Conservation (phyloP, 2,113 vertebrate genomes). For the Petrocephalus microphthalmus region DNA sequence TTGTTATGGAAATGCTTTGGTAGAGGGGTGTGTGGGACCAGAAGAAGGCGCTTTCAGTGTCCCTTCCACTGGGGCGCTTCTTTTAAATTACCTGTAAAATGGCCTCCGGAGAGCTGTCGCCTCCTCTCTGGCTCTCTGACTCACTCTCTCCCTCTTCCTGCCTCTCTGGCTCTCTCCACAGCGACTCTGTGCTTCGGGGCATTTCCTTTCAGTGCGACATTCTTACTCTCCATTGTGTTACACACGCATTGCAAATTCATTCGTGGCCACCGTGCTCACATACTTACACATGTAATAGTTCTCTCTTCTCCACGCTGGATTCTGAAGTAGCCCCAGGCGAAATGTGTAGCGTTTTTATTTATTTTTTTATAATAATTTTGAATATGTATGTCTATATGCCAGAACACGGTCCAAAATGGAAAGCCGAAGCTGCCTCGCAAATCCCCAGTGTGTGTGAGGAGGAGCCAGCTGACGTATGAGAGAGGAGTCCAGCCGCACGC, state of each 20-base stretch:
- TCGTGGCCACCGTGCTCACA: not conserved
- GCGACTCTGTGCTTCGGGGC: not conserved
- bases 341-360: not conserved
- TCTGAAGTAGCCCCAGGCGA: constrained; percentile 4
- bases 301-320: not conserved
- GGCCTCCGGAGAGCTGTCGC: constrained; percentile 48
- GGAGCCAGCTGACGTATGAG: not conserved
- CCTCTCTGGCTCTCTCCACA: constrained; percentile 27
- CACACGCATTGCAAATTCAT: not conserved
- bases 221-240: not conserved
- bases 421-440: not conserved
- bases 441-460: not conserved
- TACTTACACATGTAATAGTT: constrained; percentile 3
- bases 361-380: not conserved
- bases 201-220: constrained; percentile 3
- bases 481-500: not conserved
- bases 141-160: constrained; percentile 24
- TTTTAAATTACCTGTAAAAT: constrained; percentile 67
- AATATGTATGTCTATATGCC: not conserved
- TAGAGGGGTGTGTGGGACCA: constrained; percentile 20
- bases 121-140: constrained; percentile 33
- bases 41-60: constrained; percentile 42
- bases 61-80: constrained; percentile 48
- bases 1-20: constrained; percentile 31
- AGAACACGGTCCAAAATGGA: not conserved